Conservation (phyloP, 2,797 vertebrate genomes). For the Knipowitschia caucasica region DNA sequence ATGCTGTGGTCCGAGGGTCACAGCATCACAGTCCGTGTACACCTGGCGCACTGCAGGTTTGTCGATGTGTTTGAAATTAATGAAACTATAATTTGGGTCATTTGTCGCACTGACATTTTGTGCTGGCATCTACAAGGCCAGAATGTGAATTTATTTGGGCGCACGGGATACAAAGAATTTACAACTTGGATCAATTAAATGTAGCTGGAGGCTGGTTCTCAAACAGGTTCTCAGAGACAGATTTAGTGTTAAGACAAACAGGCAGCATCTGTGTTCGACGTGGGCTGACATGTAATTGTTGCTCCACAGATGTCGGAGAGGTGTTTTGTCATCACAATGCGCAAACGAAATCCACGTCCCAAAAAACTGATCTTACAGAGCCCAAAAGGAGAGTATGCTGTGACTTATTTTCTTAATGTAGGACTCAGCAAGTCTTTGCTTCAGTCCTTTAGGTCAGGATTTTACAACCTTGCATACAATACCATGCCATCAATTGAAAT, state of each 20-base stretch:
- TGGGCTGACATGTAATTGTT: slow-evolving; percentile 13
- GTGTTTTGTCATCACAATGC: not conserved
- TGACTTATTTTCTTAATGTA: no score
- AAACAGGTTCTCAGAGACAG: slow-evolving; percentile 13
- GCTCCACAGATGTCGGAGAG: not conserved
- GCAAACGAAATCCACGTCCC: not conserved
- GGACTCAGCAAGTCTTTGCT: no score
- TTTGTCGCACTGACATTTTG: no score
- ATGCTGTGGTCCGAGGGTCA: no score
- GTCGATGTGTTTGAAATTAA: no score
- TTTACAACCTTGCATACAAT: no score
- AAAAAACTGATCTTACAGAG: not conserved
- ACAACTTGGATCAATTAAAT: slow-evolving; percentile 15
- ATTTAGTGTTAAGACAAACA: slow-evolving; percentile 14
- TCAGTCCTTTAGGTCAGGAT: no score
- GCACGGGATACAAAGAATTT: not conserved
- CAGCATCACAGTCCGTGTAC: no score
- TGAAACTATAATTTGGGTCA: no score
- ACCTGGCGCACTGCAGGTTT: no score
- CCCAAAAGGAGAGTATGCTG: not conserved
- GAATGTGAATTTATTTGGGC: not conserved
- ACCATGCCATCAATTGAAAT: no score
- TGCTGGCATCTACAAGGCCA: not conserved
- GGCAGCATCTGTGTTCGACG: slow-evolving; percentile 1
- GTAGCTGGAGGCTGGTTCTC: slow-evolving; percentile 17